These are phyloP conservation scores for Parascotia fuliginaria DNA, from an alignment of 2,888 invertebrate genomes.

Conservation along the genomic window DNA sequence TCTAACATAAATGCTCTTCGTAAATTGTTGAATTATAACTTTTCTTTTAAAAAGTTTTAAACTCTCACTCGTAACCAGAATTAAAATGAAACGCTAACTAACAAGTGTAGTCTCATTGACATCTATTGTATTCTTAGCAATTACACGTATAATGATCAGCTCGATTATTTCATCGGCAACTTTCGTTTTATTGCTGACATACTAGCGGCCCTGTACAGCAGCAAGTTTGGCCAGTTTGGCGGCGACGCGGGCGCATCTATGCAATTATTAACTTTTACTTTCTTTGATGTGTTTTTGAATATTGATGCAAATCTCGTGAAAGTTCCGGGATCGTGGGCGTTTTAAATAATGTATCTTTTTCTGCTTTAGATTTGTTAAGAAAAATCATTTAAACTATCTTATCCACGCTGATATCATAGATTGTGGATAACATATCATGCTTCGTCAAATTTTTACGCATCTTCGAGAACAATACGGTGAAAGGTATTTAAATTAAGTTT, in stretches of 20 bases:
- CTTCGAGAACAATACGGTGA: too few species aligned
- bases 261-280: conserved; percentile 74
- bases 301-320: conserved; percentile 61
- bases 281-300: conserved; percentile 46
- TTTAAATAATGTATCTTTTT: conserved; percentile 16
- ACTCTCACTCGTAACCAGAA: too few species aligned
- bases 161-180: conserved; percentile 24
- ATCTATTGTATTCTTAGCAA: conserved; percentile 7
- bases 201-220: conserved; percentile 34
- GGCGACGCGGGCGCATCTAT: conserved; percentile 49
- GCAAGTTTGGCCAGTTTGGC: conserved; percentile 26
- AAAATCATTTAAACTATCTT: too few species aligned
- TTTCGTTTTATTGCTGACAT: conserved; percentile 35
- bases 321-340: conserved; percentile 60
- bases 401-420: too few species aligned
- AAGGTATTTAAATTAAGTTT: too few species aligned
- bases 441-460: too few species aligned
- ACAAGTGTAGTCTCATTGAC: background rate
- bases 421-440: too few species aligned
- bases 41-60: too few species aligned
- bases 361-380: conserved; percentile 4
- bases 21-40: too few species aligned
- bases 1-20: too few species aligned
- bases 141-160: conserved; percentile 5
- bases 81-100: background rate